A percentile compares a stretch with the other conserved stretches of the same genome.
Conservation (phyloP, 2,888 invertebrate genomes). For the Nematopogon swammerdamellus region DNA sequence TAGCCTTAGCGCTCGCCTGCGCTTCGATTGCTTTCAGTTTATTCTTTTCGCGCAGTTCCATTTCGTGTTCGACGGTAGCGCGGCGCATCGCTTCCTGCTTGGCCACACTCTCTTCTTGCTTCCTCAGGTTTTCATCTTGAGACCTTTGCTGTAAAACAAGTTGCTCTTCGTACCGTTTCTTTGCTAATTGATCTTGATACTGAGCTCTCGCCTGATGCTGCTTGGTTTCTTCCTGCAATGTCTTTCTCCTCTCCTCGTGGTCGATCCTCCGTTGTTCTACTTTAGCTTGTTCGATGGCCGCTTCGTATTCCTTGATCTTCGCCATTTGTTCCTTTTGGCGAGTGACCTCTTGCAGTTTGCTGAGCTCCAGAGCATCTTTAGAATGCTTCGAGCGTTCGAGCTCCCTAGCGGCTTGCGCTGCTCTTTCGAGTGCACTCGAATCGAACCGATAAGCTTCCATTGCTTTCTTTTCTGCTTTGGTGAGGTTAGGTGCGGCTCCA, state of each 20-base stretch:
- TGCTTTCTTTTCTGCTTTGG: slow-evolving; percentile 65
- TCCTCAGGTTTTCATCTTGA: slow-evolving; percentile 88
- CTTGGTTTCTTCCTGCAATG: slow-evolving; percentile 90
- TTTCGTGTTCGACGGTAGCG: slow-evolving; percentile 93
- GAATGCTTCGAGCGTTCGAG: slow-evolving; percentile 90
- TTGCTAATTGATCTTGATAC: slow-evolving; percentile 94
- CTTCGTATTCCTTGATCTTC: slow-evolving; percentile 93
- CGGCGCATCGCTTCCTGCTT: slow-evolving; percentile 95
- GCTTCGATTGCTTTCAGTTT: slow-evolving; percentile 91
- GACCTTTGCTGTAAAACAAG: slow-evolving; percentile 84
- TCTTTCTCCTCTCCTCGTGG: slow-evolving; percentile 91
- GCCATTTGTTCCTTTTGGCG: slow-evolving; percentile 83
- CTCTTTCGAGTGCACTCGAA: slow-evolving; percentile 95
- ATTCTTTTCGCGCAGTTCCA: slow-evolving; percentile 88
- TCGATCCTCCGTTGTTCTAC: slow-evolving; percentile 85
- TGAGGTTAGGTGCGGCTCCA: slow-evolving; percentile 51
- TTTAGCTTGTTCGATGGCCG: slow-evolving; percentile 88
- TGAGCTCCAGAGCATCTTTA: slow-evolving; percentile 89
- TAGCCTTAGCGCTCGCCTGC: slow-evolving; percentile 83
- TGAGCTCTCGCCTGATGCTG: slow-evolving; percentile 92
- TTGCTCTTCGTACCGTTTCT: slow-evolving; percentile 94
- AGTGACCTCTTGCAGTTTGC: slow-evolving; percentile 88
- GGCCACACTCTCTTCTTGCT: slow-evolving; percentile 96
- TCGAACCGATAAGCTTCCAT: slow-evolving; percentile 92
- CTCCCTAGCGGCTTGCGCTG: slow-evolving; percentile 94